Base-by-base conservation (phyloP, 2,888 invertebrate genomes). In the Venusia cambrica region DNA sequence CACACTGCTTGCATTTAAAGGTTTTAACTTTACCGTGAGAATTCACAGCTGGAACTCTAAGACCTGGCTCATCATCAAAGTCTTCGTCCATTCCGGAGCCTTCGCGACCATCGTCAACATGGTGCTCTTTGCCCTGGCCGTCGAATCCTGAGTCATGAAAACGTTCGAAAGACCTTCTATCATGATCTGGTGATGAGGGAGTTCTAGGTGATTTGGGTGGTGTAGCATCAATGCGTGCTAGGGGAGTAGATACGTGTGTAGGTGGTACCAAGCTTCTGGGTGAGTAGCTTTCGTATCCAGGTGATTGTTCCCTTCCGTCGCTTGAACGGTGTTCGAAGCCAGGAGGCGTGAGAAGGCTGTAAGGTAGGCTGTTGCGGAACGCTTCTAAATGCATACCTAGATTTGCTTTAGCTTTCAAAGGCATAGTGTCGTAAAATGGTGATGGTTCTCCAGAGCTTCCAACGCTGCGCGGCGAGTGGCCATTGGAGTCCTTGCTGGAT, bases 1-100 rank as follows among this genome's bases (percentile, higher is more conserved):
- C 91, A 68, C 99, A 99, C 51, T 97, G 95, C 66, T 98, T 98
- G 84, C 99, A 99, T 62, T 94, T 93, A 76, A 95, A 94, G 0
- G 92, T 92, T 78, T 97, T 98, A 7, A 94, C 91, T 87, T 95
- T 96, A 6, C 94, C 94, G 53, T 95, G 92, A 0, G 92, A 91
- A 68, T 92, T 93, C 5, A 93, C 89, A n/a, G 91, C 88, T 1
- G 92, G 91, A 1, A 90, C 81, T 2, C 89, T 73, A 0, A 91
- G 68, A 0, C 89, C 90, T 1, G 90, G 90, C 41, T 91, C 91
- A 6, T 90, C 90, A 22, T 84, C 87, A 8, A 73, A 79, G 34
- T 90, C 89, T 8, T 76, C 77, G 0, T 88, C 88, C 21, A 74
- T 60, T 9, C 88, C 88, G 1, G 87, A 88, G 7, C 78, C 77